Conservation (phyloP, 1,140 invertebrate genomes). For the Aphelenchoides avenae region DNA sequence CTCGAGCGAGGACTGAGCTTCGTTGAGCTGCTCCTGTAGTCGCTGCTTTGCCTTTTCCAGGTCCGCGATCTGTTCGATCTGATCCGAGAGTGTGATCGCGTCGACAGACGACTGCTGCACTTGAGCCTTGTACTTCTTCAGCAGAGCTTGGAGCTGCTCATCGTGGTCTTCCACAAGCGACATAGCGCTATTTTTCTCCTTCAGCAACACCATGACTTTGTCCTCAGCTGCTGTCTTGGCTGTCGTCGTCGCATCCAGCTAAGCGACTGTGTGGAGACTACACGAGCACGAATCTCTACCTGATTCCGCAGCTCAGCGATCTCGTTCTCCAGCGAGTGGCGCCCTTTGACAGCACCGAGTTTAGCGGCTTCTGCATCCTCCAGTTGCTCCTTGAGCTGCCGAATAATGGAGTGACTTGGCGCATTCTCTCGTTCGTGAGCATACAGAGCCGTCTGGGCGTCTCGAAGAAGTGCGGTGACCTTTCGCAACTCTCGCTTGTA, state of each 20-base stretch:
- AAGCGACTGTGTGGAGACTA: too few relatives aligned
- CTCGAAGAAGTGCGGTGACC: conserved; percentile 3
- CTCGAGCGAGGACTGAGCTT: conserved; percentile 7
- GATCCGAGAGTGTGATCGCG: conserved; percentile 9
- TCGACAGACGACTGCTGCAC: conserved; percentile 11
- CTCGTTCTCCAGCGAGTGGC: conserved; percentile 26
- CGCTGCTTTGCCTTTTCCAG: conserved; percentile 10
- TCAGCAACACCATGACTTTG: conserved; percentile 9
- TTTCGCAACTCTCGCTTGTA: conserved; percentile 17
- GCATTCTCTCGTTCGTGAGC: conserved; percentile 10
- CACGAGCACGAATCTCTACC: too few relatives aligned
- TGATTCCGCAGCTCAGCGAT: conserved; percentile 15
- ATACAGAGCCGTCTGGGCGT: conserved; percentile 9
- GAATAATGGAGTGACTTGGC: conserved; percentile 17
- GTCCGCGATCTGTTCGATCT: conserved; percentile 16
- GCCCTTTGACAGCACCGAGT: conserved; percentile 7
- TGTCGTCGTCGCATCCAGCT: conserved; percentile 1
- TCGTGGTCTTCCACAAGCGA: conserved; percentile 17
- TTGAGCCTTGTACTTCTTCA: conserved; percentile 21
- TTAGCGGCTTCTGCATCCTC: conserved; percentile 29
- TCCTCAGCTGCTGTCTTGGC: conserved; percentile 14
- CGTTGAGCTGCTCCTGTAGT: conserved; percentile 16
- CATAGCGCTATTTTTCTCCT: conserved; percentile 1
- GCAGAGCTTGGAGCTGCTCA: conserved; percentile 14
- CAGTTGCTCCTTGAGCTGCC: conserved; percentile 25